These are phyloP conservation scores for Eurytoma adleriae DNA, from an alignment of 2,888 invertebrate genomes.

Conservation along the genomic window DNA sequence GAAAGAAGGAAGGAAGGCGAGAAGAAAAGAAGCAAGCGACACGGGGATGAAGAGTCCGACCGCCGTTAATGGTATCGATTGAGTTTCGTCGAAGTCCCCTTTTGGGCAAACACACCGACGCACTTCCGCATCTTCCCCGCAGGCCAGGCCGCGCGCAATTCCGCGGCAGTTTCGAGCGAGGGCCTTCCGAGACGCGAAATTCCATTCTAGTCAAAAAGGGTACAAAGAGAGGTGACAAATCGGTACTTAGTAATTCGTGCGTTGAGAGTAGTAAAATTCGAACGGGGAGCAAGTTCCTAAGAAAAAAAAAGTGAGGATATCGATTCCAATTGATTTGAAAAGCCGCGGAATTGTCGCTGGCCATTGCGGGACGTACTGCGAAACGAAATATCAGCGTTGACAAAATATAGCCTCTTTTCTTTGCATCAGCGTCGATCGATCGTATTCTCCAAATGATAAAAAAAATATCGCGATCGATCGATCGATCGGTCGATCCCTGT, in stretches of 20 bases:
- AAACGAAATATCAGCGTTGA: slow-evolving; percentile 72
- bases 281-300: neutral
- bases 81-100: slow-evolving; percentile 75
- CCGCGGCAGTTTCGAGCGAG: slow-evolving; percentile 2
- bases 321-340: too few relatives aligned
- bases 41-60: slow-evolving; percentile 39
- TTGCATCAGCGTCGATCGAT: slow-evolving; percentile 70
- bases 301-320: slow-evolving; percentile 5
- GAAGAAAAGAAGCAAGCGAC: slow-evolving; percentile 23
- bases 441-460: slow-evolving; percentile 53
- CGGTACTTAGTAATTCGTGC: slow-evolving; percentile 71
- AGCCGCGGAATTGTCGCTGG: slow-evolving; percentile 44
- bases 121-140: slow-evolving; percentile 70
- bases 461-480: slow-evolving; percentile 49
- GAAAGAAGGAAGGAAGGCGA: neutral
- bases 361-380: slow-evolving; percentile 58
- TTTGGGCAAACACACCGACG: slow-evolving; percentile 76
- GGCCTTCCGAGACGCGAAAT: slow-evolving; percentile 62
- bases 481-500: slow-evolving; percentile 68
- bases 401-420: slow-evolving; percentile 75
- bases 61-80: slow-evolving; percentile 73
- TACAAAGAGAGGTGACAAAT: slow-evolving; percentile 72
- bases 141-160: slow-evolving; percentile 57
- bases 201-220: slow-evolving; percentile 75
- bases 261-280: slow-evolving; percentile 1